Base-by-base conservation (phyloP, 2,797 vertebrate genomes). In the Coregonus sp. region DNA sequence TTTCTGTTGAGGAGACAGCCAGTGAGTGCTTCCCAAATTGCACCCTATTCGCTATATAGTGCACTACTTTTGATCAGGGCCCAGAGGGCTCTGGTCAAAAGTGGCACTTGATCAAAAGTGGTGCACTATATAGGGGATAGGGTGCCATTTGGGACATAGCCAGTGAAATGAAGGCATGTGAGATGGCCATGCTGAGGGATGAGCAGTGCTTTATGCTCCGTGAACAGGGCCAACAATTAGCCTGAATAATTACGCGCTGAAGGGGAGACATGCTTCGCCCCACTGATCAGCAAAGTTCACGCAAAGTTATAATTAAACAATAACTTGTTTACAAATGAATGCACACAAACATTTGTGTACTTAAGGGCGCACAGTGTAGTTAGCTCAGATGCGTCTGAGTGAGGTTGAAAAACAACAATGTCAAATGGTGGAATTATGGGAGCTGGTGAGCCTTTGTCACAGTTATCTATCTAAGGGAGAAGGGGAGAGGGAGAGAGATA, bases 291-390 rank as follows among this genome's bases (percentile, higher is more conserved):
- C 90, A 87, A 93, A 93, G 92, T 93, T 93, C 92, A 92, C 82
- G 86, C 86, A 89, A 93, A 93, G 90, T 93, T 93, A 91, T 93
- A 93, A 93, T 94, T 94, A 93, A 93, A 93, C 93, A 93, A 93
- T 93, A 93, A 92, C 90, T 92, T 80, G 89, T 91, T 94, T 92
- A 92, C 91, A 93, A 93, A 91, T 93, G 90, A 93, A 93, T 82
- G 90, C 91, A 86, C 87, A 75, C 82, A 31, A 68, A 82, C 89
- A 63, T 91, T 90, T 91, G 90, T 93, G 91, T 93, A 87, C 91
- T 92, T 93, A 92, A 92, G 90, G 92, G 92, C 84, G 90, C 90
- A 87, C 80, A 85, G 87, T 89, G 88, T 93, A 93, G 93, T 94
- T 93, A 93, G 91, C 89, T 83, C 86, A 75, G 87, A 90, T 91